These are phyloP conservation scores for Chironomus riparius DNA, from an alignment of 2,888 invertebrate genomes.

Conservation along the genomic window DNA sequence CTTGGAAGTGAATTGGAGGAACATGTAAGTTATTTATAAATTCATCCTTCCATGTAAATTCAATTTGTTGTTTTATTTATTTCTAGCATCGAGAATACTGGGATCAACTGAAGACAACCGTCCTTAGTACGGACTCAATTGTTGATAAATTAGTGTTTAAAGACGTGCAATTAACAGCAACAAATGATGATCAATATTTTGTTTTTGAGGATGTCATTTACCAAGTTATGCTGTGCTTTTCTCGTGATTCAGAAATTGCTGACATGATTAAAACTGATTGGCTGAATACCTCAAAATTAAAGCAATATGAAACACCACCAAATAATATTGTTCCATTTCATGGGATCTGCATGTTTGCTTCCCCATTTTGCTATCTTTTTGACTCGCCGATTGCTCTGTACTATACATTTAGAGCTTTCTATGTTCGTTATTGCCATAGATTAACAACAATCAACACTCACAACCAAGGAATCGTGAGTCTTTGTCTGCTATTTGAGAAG, in stretches of 20 bases:
- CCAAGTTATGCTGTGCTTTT: constrained; percentile 87
- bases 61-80: too few species aligned
- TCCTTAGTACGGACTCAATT: constrained; percentile 81
- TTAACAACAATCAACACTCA: constrained; percentile 88
- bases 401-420: constrained; percentile 83
- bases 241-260: constrained; percentile 74
- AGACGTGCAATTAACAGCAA: constrained; percentile 91
- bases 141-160: constrained; percentile 91
- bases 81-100: constrained; percentile 65
- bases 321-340: constrained; percentile 94
- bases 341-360: constrained; percentile 95
- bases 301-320: constrained; percentile 56
- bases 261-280: constrained; percentile 54
- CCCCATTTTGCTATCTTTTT: constrained; percentile 89
- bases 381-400: constrained; percentile 82
- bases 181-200: constrained; percentile 96
- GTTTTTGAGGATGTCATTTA: constrained; percentile 94
- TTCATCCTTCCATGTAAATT: too few species aligned
- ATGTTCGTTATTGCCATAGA: constrained; percentile 83
- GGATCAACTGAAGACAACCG: constrained; percentile 68
- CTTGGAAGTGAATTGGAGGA: constrained; percentile 67
- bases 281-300: constrained; percentile 35
- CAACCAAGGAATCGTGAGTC: constrained; percentile 83
- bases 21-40: constrained; percentile 46
- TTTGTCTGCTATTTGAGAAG: constrained; percentile 83